Percentiles rank a stretch among this genome's conserved stretches.
Evolutionary conservation across 1,140 invertebrate genomes (phyloP).

Genomic region (Parapsyche elsis): DNA sequence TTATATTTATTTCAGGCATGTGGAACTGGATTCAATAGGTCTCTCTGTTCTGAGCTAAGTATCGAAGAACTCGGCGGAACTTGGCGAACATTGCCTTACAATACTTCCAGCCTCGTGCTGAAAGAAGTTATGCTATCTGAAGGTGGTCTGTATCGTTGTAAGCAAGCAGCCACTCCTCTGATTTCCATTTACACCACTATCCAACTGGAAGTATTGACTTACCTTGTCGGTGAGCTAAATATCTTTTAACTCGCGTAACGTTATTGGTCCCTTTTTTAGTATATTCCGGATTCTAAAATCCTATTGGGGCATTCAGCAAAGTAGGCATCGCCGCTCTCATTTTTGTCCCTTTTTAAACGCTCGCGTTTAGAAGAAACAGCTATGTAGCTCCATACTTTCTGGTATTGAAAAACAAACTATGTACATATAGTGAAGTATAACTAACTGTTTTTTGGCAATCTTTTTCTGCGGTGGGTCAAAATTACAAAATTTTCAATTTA

Average conservation of each 20-base stretch:
- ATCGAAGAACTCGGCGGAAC: neutral
- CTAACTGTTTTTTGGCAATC: no score
- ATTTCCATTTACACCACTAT: constrained; percentile 44
- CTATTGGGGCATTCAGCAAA: no score
- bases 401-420: no score
- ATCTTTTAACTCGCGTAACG: neutral
- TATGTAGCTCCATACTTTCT: no score
- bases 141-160: constrained; percentile 50
- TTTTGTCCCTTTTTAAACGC: no score
- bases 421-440: no score
- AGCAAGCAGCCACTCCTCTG: constrained; percentile 40
- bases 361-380: no score
- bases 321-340: no score
- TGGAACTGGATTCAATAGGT: constrained; percentile 36
- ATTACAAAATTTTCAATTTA: no score
- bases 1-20: constrained; percentile 46
- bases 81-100: constrained; percentile 21
- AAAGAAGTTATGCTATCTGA: constrained; percentile 11
- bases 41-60: constrained; percentile 30
- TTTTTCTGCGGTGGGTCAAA: no score
- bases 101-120: constrained; percentile 21
- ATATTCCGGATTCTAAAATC: no score
- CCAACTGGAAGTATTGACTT: constrained; percentile 42
- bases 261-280: no score
- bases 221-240: constrained; percentile 33